phyloP scores from a whole-genome alignment of 2,113 vertebrate species.

The Scophthalmus maximus region DNA sequence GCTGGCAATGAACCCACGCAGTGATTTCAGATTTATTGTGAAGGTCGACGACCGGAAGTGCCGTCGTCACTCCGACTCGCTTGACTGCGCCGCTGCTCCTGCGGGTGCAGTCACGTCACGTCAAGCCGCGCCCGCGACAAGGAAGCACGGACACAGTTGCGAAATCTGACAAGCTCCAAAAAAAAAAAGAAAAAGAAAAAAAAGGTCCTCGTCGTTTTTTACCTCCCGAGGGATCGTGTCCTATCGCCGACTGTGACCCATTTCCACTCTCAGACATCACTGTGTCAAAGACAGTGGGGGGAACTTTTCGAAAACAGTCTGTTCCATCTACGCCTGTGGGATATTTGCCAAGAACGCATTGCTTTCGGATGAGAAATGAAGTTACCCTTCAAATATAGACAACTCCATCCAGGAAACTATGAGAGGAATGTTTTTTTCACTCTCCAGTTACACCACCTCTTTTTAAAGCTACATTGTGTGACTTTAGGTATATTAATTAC shows the following conservation, averaged over 20 bases:
- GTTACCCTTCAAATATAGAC: not conserved
- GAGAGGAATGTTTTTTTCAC: slow-evolving; percentile 50
- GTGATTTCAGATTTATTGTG: slow-evolving; percentile 39
- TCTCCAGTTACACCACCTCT: not conserved
- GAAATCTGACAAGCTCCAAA: slow-evolving; percentile 48
- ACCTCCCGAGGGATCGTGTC: not conserved
- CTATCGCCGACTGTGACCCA: not conserved
- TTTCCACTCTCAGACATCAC: not conserved
- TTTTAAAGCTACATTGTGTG: not conserved
- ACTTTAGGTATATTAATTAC: too few relatives aligned
- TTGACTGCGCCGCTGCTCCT: not conserved
- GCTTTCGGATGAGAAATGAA: slow-evolving; percentile 44
- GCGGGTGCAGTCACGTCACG: not conserved
- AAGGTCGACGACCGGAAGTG: not conserved
- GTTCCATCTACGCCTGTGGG: not conserved
- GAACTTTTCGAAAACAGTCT: not conserved
- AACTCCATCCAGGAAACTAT: slow-evolving; percentile 33
- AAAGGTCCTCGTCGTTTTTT: slow-evolving; percentile 27
- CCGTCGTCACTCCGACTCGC: accelerated
- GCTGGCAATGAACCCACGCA: too few relatives aligned
- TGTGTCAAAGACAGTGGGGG: not conserved
- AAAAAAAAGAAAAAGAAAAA: too few relatives aligned
- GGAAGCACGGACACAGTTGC: slow-evolving; percentile 63
- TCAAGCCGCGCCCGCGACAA: slow-evolving; percentile 62
- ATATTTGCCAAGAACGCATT: slow-evolving; percentile 43